Conservation (phyloP, 2,888 invertebrate species). For the Amphipyra tragopoginis region DNA sequence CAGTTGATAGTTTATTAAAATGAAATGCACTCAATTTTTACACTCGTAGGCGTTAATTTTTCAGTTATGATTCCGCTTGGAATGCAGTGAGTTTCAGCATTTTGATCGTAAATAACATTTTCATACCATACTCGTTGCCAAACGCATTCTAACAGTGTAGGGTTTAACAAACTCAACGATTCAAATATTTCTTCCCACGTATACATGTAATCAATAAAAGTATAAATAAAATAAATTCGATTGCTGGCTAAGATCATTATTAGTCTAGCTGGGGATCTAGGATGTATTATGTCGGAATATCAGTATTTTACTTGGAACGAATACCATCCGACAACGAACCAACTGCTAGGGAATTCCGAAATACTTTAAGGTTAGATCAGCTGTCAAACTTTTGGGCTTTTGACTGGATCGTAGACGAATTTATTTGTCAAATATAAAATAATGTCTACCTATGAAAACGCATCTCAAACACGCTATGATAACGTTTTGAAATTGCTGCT, state of each 20-base stretch:
- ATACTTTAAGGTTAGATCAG: too few species aligned
- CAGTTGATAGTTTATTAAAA: too few species aligned
- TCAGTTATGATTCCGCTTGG: constrained; percentile 9
- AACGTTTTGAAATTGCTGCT: constrained; percentile 26
- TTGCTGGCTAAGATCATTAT: too few species aligned
- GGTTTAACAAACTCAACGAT: constrained; percentile 21
- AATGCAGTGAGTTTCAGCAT: constrained; percentile 6
- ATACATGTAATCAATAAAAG: too few species aligned
- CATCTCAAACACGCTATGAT: constrained; percentile 36
- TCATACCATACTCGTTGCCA: constrained; percentile 27
- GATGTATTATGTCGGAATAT: too few species aligned
- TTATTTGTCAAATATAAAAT: neutral
- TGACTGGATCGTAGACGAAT: too few species aligned
- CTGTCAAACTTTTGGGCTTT: too few species aligned
- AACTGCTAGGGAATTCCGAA: too few species aligned
- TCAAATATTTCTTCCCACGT: neutral
- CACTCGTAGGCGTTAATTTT: constrained; percentile 1
- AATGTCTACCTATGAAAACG: constrained; percentile 20
- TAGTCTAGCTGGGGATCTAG: too few species aligned
- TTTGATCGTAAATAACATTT: constrained; percentile 26
- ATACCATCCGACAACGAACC: too few species aligned
- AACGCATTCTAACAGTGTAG: constrained; percentile 13
- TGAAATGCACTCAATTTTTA: constrained; percentile 7
- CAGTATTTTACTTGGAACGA: too few species aligned
- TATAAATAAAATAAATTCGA: too few species aligned